These are phyloP conservation scores for Galago senegalensis DNA, from an alignment of 2,797 vertebrate species.

Conservation along the genomic window DNA sequence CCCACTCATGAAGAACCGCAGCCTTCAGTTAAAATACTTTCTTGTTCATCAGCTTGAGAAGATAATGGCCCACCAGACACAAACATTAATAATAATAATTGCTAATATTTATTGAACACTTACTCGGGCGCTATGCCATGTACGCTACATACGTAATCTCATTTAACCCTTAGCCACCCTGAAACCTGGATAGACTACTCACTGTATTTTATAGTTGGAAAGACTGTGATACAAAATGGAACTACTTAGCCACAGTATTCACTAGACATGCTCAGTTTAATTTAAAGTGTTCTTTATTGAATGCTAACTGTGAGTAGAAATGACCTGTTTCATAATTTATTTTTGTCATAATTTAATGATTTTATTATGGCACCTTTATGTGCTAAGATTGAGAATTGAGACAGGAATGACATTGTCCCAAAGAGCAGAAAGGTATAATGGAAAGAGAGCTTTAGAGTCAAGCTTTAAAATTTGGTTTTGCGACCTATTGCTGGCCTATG, in stretches of 20 bases:
- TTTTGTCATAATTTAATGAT: not conserved
- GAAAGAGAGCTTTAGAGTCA: not conserved
- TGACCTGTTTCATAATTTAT: not conserved
- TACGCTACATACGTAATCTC: not conserved
- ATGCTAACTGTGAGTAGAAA: not conserved
- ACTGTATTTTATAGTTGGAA: not conserved
- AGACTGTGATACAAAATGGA: not conserved
- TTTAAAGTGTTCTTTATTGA: constrained; percentile 12
- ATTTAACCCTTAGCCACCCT: not conserved
- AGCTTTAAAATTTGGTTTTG: constrained; percentile 14
- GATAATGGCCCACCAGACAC: constrained; percentile 25
- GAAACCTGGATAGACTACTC: not conserved
- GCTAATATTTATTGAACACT: not conserved
- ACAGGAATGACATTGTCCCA: not conserved
- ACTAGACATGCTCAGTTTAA: not conserved
- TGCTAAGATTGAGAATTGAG: not conserved
- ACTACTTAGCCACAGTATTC: not conserved
- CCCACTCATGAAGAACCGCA: not conserved
- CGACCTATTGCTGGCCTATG: not conserved
- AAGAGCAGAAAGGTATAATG: not conserved
- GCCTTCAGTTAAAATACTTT: constrained; percentile 6
- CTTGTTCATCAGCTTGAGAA: not conserved
- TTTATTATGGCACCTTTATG: not conserved
- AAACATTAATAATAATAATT: constrained; percentile 32
- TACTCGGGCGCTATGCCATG: not conserved